A percentile compares a stretch with the other conserved stretches of the same genome.
These are phyloP conservation scores for Tenthredo notha DNA, from an alignment of 2,888 invertebrate genomes.

Conservation along the genomic window DNA sequence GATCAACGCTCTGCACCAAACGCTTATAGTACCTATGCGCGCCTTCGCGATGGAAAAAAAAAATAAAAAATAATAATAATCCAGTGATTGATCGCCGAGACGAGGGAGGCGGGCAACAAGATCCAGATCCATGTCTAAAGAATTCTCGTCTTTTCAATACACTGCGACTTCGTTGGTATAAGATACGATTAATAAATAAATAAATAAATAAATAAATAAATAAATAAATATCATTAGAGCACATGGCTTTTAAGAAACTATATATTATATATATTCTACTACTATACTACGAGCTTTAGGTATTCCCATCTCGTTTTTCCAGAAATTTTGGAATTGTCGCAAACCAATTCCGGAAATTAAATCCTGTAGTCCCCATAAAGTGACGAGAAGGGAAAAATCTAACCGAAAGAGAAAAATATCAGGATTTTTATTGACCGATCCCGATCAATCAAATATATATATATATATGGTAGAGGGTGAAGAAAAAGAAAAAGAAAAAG, in stretches of 20 bases:
- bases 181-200: no score
- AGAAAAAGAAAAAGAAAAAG: slow-evolving; percentile 34
- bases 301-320: no score
- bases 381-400: background rate
- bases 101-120: slow-evolving; percentile 15
- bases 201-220: no score
- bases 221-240: no score
- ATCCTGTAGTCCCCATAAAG: no score
- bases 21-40: background rate
- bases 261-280: no score
- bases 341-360: no score
- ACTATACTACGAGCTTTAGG: no score
- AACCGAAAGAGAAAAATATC: background rate
- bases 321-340: no score
- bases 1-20: slow-evolving; percentile 17
- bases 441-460: slow-evolving; percentile 61
- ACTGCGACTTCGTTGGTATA: no score
- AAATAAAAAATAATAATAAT: no score
- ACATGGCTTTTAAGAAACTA: no score
- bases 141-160: background rate
- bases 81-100: slow-evolving; percentile 40
- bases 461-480: background rate
- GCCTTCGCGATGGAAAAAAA: background rate
- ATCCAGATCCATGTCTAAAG: slow-evolving; percentile 11
- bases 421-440: slow-evolving; percentile 63